These are phyloP conservation scores for Cepphus grylle DNA, from an alignment of 2,113 vertebrate species.

Conservation along the genomic window DNA sequence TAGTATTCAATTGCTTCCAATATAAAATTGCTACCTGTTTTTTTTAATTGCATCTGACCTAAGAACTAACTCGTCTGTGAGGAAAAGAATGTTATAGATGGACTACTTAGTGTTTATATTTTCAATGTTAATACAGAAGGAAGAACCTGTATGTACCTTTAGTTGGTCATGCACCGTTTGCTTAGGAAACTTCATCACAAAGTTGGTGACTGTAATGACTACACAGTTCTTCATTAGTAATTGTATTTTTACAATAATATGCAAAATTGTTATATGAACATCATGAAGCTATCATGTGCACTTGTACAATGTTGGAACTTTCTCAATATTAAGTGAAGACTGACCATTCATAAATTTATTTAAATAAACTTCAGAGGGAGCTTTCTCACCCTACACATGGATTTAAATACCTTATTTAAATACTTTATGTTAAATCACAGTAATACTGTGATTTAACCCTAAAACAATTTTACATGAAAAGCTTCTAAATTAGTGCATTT, in stretches of 20 bases:
- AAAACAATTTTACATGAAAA: too few relatives aligned
- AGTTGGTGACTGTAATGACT: background rate
- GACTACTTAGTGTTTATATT: background rate
- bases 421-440: too few relatives aligned
- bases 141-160: background rate
- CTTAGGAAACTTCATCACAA: background rate
- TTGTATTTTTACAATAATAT: background rate
- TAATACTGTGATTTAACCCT: background rate
- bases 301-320: background rate
- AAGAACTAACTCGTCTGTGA: background rate
- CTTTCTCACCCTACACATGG: background rate
- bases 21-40: background rate
- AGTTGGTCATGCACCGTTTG: background rate
- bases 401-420: background rate
- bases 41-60: background rate
- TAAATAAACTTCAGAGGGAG: background rate
- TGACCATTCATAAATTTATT: background rate
- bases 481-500: background rate
- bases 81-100: background rate
- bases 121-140: background rate
- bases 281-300: background rate
- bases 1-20: background rate
- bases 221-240: background rate
- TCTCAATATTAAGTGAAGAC: background rate
- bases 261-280: background rate